These are phyloP conservation scores for Numenius phaeopus DNA, from an alignment of 2,797 vertebrate genomes.

Conservation along the genomic window DNA sequence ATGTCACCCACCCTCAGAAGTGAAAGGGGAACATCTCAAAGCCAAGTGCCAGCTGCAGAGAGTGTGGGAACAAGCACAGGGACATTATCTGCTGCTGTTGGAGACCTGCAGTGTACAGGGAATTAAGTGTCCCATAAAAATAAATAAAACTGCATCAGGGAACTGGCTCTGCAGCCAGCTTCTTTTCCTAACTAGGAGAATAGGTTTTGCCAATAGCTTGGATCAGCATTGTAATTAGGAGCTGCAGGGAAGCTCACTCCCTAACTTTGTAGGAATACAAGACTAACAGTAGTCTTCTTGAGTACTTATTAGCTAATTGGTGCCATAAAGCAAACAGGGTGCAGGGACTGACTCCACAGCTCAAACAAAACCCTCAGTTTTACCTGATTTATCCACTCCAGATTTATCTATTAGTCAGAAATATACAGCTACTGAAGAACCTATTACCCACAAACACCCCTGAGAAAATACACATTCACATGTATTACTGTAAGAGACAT, in stretches of 20 bases:
- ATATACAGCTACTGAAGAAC: not conserved
- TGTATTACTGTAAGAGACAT: not conserved
- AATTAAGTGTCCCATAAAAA: not conserved
- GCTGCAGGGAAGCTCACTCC: not conserved
- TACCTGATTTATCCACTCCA: not conserved
- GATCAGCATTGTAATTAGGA: not conserved
- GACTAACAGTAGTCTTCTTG: not conserved
- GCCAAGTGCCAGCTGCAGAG: not conserved
- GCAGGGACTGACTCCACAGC: not conserved
- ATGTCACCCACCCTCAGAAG: not conserved
- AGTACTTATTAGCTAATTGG: not conserved
- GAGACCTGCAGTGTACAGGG: not conserved
- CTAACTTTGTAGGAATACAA: not conserved
- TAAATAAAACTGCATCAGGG: not conserved
- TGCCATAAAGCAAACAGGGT: not conserved
- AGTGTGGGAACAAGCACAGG: not conserved
- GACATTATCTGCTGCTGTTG: not conserved
- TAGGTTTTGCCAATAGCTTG: not conserved
- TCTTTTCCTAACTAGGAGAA: not conserved
- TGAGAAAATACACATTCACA: not conserved
- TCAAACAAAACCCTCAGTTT: not conserved
- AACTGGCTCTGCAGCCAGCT: not conserved
- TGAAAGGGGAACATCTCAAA: not conserved
- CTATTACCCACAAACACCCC: not conserved
- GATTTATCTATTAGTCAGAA: not conserved